Evolutionary conservation across 2,797 vertebrate species (phyloP), one percentile per base, ranked within the genome.

Genomic region (Meriones psammophilus): DNA sequence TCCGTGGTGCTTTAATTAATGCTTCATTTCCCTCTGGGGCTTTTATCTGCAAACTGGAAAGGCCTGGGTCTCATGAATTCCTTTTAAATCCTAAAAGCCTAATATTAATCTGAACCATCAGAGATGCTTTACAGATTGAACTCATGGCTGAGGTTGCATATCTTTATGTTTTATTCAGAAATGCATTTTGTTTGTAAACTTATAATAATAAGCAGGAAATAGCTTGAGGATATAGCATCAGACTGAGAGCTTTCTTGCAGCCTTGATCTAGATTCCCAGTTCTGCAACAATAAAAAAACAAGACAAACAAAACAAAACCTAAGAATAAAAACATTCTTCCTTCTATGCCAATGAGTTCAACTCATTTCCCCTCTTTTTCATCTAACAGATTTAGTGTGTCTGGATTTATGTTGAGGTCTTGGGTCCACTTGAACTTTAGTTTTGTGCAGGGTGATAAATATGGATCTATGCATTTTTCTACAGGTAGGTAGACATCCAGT

Each of bases 61-160:
- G 7, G 10, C 1, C 33, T 86, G 42, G 0, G 30, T 92, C 69
- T 88, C 36, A 42, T 81, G 60, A 64, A 58, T 88, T 91, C 33
- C 18, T 20, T 92, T 90, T 33, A 73, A 87, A 89, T 93, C 8
- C 66, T 56, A 66, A 86, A 89, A 83, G 33, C 24, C 20, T 81
- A 64, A 58, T 22, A 64, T 33, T 71, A 30, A 66, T 77, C 62
- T 90, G 64, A 89, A 24, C 58, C 50, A 28, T 78, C 15, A 76
- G 28, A 95, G 14, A 15, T 12, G 12, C 26, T 80, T 14, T 76
- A 18, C 33, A 66, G 83, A 79, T 88, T 83, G 78, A 92, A 86
- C 42, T 88, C 24, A 54, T 62, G 69, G 56, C 2, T 36, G 42
- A 80, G 69, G 54, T 28, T 71, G 3, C 12, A 42, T 1, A 77